Conservation (phyloP, 2,888 invertebrate species). For the Pristionchus exspectatus region DNA sequence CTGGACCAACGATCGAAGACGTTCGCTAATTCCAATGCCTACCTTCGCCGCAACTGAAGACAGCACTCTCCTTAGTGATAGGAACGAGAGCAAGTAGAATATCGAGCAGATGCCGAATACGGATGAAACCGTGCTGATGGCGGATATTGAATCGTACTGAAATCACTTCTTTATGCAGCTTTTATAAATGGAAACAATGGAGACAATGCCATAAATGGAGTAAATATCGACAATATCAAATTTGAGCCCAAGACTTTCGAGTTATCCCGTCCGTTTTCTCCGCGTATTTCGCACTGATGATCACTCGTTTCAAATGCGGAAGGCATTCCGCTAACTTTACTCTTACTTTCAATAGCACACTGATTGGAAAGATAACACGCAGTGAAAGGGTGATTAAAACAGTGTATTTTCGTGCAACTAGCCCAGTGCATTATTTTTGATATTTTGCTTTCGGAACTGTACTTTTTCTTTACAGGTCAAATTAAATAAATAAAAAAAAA, state of each 20-base stretch:
- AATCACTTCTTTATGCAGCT: too few species aligned
- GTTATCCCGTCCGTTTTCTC: background rate
- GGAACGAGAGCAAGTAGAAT: background rate
- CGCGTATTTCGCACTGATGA: background rate
- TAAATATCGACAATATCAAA: background rate
- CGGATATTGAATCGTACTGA: constrained; percentile 23
- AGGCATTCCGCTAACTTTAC: background rate
- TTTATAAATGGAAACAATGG: background rate
- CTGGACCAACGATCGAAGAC: background rate
- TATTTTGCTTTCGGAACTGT: too few species aligned
- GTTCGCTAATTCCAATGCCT: background rate
- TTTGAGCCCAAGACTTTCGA: too few species aligned
- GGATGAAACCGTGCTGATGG: background rate
- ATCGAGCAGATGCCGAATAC: background rate
- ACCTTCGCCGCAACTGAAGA: background rate
- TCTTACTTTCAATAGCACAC: background rate
- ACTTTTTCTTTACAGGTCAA: too few species aligned
- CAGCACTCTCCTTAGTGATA: background rate
- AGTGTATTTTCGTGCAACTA: too few species aligned
- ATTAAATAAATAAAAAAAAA: background rate
- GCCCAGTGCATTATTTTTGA: too few species aligned
- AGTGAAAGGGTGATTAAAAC: background rate
- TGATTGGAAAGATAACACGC: background rate
- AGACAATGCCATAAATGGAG: too few species aligned
- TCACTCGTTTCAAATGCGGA: background rate